Evolutionary conservation across 1,140 invertebrate species (phyloP).

Genomic region (Temnothorax nylanderi): DNA sequence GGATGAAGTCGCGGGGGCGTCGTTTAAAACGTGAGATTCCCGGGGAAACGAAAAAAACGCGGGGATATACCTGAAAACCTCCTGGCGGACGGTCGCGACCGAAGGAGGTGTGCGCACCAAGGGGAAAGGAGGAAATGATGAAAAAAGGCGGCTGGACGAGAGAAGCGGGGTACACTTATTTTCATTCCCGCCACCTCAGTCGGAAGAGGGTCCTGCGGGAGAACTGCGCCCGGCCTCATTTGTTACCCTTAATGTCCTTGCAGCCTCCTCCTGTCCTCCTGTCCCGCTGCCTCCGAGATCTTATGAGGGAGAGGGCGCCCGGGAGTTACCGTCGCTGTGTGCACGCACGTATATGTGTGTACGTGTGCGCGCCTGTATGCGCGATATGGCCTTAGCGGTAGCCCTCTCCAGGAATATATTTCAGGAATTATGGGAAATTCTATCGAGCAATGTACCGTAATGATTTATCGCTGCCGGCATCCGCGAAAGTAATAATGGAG

Average conservation of each 20-base stretch:
- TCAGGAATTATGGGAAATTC: slow-evolving; percentile 76
- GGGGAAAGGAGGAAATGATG: slow-evolving; percentile 67
- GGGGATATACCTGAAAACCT: slow-evolving; percentile 48
- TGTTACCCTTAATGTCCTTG: slow-evolving; percentile 83
- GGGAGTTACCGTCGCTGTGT: slow-evolving; percentile 34
- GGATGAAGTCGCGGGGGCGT: slow-evolving; percentile 1
- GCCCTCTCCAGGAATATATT: slow-evolving; percentile 73
- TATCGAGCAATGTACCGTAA: slow-evolving; percentile 69
- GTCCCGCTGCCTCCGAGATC: slow-evolving; percentile 65
- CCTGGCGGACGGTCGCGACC: slow-evolving; percentile 8
- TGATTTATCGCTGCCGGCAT: slow-evolving; percentile 70
- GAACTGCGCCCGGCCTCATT: slow-evolving; percentile 79
- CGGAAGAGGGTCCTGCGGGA: slow-evolving; percentile 82
- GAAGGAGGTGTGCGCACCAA: slow-evolving; percentile 56
- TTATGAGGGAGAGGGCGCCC: slow-evolving; percentile 64
- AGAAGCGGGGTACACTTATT: slow-evolving; percentile 80
- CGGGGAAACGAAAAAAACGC: slow-evolving; percentile 7
- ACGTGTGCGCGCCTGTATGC: slow-evolving; percentile 12
- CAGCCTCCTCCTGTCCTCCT: slow-evolving; percentile 60
- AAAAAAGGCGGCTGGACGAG: slow-evolving; percentile 68
- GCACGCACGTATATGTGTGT: neutral
- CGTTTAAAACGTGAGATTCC: slow-evolving; percentile 45
- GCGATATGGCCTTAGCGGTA: slow-evolving; percentile 52
- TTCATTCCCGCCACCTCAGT: slow-evolving; percentile 81
- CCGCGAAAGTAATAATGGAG: slow-evolving; percentile 71